phyloP scores from a whole-genome alignment of 2,113 vertebrate species.

The Oryzias melastigma region DNA sequence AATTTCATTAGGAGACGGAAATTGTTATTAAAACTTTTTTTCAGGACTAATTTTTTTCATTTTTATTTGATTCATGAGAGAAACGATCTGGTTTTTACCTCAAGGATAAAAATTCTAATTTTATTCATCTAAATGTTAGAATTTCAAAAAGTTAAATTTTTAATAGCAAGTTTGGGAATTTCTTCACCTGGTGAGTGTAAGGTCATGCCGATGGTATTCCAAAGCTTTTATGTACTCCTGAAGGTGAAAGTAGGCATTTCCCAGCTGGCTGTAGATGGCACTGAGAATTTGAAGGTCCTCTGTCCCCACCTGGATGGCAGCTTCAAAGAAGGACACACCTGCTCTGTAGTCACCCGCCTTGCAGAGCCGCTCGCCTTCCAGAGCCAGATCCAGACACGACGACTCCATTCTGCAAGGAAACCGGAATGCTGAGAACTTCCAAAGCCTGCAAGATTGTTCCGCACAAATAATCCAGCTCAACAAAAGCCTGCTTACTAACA shows the following conservation, averaged over 20 bases:
- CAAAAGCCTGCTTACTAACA: no score
- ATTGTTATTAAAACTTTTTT: no score
- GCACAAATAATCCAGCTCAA: no score
- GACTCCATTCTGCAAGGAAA: conserved; percentile 90
- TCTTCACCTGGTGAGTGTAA: conserved; percentile 88
- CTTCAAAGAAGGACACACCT: conserved; percentile 94
- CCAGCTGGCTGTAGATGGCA: conserved; percentile 97
- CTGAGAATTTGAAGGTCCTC: conserved; percentile 96
- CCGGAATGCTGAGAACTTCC: background rate
- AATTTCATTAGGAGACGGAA: conserved; percentile 7
- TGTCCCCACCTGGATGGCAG: conserved; percentile 95
- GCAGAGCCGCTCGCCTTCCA: conserved; percentile 94
- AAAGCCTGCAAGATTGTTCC: no score
- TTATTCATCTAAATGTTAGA: no score
- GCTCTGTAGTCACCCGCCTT: conserved; percentile 88
- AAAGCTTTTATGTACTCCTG: conserved; percentile 93
- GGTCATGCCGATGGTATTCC: conserved; percentile 94
- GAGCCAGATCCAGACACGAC: conserved; percentile 93
- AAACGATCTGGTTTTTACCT: no score
- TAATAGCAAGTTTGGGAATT: background rate
- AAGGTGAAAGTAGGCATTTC: conserved; percentile 96
- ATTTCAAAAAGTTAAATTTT: background rate
- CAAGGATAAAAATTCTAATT: no score
- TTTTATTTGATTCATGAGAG: no score
- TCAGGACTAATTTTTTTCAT: no score